phyloP scores from a whole-genome alignment of 2,888 invertebrate species.

The Zaprionus bogoriensis region DNA sequence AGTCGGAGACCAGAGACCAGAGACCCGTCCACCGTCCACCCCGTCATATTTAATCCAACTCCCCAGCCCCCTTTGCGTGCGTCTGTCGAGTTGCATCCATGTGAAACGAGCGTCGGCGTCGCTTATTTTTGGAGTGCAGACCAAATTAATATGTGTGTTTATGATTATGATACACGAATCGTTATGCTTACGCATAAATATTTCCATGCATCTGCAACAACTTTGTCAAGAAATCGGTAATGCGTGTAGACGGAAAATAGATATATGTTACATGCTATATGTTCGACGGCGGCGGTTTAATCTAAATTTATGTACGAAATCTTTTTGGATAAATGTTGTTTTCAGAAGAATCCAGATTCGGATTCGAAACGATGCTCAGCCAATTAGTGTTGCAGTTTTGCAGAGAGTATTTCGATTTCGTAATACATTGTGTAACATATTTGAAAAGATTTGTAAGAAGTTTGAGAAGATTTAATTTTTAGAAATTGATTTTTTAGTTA shows the following conservation, averaged over 20 bases:
- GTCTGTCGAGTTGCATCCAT: slow-evolving; percentile 65
- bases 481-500: too few species aligned
- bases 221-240: slow-evolving; percentile 38
- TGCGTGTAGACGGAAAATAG: slow-evolving; percentile 3
- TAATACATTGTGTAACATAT: neutral
- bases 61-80: neutral
- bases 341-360: too few species aligned
- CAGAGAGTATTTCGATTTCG: neutral
- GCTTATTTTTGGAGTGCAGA: slow-evolving; percentile 70
- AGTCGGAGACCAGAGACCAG: slow-evolving; percentile 14
- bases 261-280: neutral
- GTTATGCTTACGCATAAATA: slow-evolving; percentile 52
- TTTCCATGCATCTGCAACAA: slow-evolving; percentile 41
- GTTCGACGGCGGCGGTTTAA: neutral
- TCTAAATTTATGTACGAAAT: slow-evolving; percentile 18
- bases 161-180: slow-evolving; percentile 74
- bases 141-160: slow-evolving; percentile 78
- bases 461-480: neutral
- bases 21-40: neutral
- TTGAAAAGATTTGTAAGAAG: neutral
- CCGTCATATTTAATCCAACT: slow-evolving; percentile 3
- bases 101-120: slow-evolving; percentile 63
- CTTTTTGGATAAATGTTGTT: slow-evolving; percentile 6
- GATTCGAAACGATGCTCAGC: neutral
- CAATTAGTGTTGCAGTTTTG: slow-evolving; percentile 7